These are phyloP conservation scores for Microcebus griseorufus DNA, from an alignment of 2,113 vertebrate species.

Conservation along the genomic window DNA sequence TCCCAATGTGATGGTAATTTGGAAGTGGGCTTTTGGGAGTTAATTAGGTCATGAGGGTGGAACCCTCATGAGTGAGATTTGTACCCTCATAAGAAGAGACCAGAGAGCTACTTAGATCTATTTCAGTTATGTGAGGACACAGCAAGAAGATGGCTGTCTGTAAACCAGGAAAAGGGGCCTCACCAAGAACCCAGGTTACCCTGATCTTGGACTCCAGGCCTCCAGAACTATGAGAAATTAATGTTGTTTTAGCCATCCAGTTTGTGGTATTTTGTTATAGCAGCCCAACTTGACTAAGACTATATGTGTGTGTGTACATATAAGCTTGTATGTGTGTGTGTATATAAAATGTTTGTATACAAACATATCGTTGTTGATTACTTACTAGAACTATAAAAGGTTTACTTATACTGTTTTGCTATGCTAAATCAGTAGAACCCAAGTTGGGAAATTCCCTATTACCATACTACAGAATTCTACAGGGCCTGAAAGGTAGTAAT, in stretches of 20 bases:
- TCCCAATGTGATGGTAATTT: not conserved
- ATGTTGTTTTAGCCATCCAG: not conserved
- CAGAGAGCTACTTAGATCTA: not conserved
- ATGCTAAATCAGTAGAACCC: not conserved
- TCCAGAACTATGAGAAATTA: not conserved
- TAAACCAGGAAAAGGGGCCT: not conserved
- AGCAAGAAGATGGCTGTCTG: not conserved
- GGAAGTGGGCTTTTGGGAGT: not conserved
- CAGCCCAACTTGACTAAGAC: not conserved
- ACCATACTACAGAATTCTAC: not conserved
- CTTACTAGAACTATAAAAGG: not conserved
- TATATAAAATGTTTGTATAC: not conserved
- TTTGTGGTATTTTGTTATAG: not conserved
- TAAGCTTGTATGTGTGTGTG: not conserved
- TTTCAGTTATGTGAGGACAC: not conserved
- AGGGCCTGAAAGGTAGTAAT: not conserved
- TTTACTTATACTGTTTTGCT: not conserved
- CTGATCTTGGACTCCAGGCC: not conserved
- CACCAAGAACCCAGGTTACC: not conserved
- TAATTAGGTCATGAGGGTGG: not conserved
- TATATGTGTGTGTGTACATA: not conserved
- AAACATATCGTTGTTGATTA: not conserved
- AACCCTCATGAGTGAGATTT: not conserved
- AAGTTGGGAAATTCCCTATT: not conserved
- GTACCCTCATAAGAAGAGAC: not conserved